Percentiles rank a stretch among this genome's conserved stretches.
phyloP scores from a whole-genome alignment of 2,797 vertebrate genomes.

The Sandelia bainsii region DNA sequence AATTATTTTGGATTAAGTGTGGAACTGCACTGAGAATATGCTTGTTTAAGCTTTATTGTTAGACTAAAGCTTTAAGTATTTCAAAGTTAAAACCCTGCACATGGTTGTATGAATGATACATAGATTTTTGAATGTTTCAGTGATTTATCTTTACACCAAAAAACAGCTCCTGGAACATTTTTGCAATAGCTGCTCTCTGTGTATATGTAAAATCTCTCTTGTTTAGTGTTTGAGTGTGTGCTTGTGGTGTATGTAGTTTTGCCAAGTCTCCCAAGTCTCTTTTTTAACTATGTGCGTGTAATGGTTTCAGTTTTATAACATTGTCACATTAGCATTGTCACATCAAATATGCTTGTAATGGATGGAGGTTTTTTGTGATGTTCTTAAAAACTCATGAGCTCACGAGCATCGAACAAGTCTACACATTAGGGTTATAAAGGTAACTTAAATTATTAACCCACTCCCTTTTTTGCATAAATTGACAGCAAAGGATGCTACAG shows the following conservation, averaged over 20 bases:
- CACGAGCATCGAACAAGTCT: background rate
- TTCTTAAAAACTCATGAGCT: conserved; percentile 11
- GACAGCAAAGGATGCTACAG: background rate
- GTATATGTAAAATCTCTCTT: conserved; percentile 28
- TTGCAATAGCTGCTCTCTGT: conserved; percentile 21
- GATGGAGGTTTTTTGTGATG: conserved; percentile 4
- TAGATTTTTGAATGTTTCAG: conserved; percentile 23
- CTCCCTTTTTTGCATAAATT: conserved; percentile 3
- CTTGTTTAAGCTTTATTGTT: conserved; percentile 30
- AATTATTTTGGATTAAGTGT: conserved; percentile 54
- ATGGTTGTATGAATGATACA: conserved; percentile 27
- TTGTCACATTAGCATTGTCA: no score
- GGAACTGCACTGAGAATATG: conserved; percentile 21
- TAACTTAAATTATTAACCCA: conserved; percentile 5
- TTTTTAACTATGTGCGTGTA: background rate
- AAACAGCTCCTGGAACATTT: conserved; percentile 19
- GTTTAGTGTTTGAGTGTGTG: background rate
- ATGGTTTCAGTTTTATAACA: conserved; percentile 13
- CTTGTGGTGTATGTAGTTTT: conserved; percentile 26
- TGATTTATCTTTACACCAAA: conserved; percentile 42
- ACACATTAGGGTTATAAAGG: conserved; percentile 4
- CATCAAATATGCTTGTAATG: conserved; percentile 11
- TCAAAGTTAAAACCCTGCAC: conserved; percentile 11
- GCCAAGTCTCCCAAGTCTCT: conserved; percentile 7
- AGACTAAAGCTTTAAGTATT: conserved; percentile 42